These are phyloP conservation scores for Oophaga pumilio DNA, from an alignment of 2,113 vertebrate genomes.

Conservation along the genomic window DNA sequence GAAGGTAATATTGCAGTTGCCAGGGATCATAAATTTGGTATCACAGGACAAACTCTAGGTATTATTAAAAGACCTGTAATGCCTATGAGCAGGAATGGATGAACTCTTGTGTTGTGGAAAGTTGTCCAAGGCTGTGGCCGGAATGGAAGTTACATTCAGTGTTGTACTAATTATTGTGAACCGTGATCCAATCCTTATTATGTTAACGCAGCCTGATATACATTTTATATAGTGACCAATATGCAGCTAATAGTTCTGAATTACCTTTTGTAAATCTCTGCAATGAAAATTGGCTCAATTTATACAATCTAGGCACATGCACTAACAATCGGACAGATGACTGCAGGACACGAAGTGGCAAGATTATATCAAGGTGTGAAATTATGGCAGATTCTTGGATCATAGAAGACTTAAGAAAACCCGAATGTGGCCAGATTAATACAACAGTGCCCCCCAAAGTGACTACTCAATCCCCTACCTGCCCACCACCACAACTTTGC, in stretches of 20 bases:
- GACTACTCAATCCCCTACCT: slow-evolving; percentile 55
- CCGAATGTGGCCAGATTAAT: slow-evolving; percentile 70
- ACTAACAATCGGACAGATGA: slow-evolving; percentile 85
- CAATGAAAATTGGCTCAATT: background rate
- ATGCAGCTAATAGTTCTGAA: background rate
- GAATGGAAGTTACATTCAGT: background rate
- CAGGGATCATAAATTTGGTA: too few relatives aligned
- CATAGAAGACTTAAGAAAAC: slow-evolving; percentile 74
- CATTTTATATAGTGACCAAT: background rate
- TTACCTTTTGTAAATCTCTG: background rate
- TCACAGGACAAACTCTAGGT: too few relatives aligned
- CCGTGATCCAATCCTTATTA: background rate
- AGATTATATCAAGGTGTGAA: slow-evolving; percentile 73
- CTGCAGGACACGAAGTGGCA: slow-evolving; percentile 80
- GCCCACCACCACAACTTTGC: slow-evolving; percentile 76
- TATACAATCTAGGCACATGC: slow-evolving; percentile 79
- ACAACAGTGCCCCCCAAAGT: slow-evolving; percentile 60
- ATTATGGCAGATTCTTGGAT: slow-evolving; percentile 85
- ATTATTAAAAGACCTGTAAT: too few relatives aligned
- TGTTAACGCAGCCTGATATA: background rate
- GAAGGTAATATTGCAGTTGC: background rate
- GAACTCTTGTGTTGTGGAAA: background rate
- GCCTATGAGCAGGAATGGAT: too few relatives aligned
- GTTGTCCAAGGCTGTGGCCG: background rate
- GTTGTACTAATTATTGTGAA: background rate